A percentile compares a stretch with the other conserved stretches of the same genome.
Evolutionary conservation across 2,113 vertebrate species (phyloP).

Genomic region (Phoenicopterus ruber): DNA sequence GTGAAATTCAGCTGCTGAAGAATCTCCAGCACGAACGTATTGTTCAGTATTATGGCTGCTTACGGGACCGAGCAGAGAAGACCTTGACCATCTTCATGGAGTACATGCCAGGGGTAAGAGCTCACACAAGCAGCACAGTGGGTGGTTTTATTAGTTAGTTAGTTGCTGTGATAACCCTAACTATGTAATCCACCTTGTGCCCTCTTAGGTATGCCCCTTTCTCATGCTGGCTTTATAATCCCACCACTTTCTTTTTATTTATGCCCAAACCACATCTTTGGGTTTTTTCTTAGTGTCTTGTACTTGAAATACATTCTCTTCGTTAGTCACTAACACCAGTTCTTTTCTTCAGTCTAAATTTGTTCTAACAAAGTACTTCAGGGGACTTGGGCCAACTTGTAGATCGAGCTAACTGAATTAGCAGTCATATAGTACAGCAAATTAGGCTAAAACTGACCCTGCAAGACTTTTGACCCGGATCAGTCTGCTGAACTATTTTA

Average conservation of each 20-base stretch:
- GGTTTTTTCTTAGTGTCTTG: background rate
- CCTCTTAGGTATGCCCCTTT: background rate
- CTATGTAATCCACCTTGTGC: background rate
- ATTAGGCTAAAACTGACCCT: background rate
- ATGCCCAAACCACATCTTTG: background rate
- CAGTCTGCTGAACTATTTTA: background rate
- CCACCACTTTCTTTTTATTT: background rate
- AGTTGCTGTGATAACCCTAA: background rate
- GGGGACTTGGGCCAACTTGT: background rate
- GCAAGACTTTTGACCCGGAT: background rate
- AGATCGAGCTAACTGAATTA: background rate
- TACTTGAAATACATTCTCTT: background rate
- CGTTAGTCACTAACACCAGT: background rate
- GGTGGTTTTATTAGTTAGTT: background rate
- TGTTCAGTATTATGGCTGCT: slow-evolving; percentile 92
- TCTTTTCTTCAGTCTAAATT: background rate
- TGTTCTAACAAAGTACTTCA: background rate
- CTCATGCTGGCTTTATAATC: background rate
- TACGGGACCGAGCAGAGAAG: slow-evolving; percentile 88
- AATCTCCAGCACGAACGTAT: slow-evolving; percentile 94
- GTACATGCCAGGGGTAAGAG: slow-evolving; percentile 94
- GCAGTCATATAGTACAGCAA: background rate
- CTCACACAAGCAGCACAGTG: background rate
- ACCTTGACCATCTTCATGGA: slow-evolving; percentile 97
- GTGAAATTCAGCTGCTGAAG: slow-evolving; percentile 95